phyloP scores from a whole-genome alignment of 2,888 invertebrate genomes.

The Phengaris arion region DNA sequence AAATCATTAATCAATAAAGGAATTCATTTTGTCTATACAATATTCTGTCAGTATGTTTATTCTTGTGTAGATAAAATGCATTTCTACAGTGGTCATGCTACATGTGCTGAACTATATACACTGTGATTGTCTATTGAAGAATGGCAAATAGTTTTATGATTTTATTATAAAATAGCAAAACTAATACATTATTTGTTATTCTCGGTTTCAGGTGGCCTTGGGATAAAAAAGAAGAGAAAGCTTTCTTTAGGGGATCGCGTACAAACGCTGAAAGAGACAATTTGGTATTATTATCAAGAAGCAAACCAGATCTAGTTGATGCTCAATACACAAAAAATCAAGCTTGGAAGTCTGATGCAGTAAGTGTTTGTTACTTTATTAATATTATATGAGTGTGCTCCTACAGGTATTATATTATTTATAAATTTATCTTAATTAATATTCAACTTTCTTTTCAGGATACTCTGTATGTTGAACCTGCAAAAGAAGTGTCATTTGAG shows the following conservation, averaged over 20 bases:
- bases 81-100: not conserved
- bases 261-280: slow-evolving; percentile 95
- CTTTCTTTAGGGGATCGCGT: slow-evolving; percentile 96
- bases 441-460: slow-evolving; percentile 79
- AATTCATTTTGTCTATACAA: no score
- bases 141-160: not conserved
- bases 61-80: not conserved
- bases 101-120: no score
- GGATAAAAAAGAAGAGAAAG: slow-evolving; percentile 84
- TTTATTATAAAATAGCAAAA: not conserved
- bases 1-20: no score
- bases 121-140: not conserved
- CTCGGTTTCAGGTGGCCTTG: slow-evolving; percentile 80
- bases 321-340: slow-evolving; percentile 98
- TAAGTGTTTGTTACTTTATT: slow-evolving; percentile 50
- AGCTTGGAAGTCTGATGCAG: slow-evolving; percentile 96
- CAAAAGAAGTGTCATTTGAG: slow-evolving; percentile 91
- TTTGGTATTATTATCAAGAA: slow-evolving; percentile 88
- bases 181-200: not conserved
- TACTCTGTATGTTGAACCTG: slow-evolving; percentile 90
- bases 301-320: slow-evolving; percentile 87
- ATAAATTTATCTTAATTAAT: not conserved
- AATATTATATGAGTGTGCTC: not conserved
- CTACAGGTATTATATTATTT: not conserved
- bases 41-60: no score